Base-by-base conservation (phyloP, 2,113 vertebrate species). In the Glaucidium brasilianum region DNA sequence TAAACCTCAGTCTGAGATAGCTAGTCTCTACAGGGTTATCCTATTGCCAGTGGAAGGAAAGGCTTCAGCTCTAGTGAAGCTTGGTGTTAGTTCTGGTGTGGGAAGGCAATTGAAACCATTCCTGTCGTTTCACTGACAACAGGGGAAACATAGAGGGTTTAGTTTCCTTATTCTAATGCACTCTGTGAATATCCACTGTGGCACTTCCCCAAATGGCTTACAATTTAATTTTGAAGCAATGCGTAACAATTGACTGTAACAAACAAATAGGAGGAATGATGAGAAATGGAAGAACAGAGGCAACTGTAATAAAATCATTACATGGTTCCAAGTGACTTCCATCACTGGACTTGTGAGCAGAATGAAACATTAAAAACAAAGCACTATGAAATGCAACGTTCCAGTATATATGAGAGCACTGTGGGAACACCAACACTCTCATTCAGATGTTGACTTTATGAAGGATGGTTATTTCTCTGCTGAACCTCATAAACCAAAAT, bases 141-240 rank as follows among this genome's bases (percentile, higher is more conserved):
- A 73, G 5, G 8, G 22, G 64, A 75, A 87, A 13, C 16, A 11
- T 2, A 89, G n/a, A 55, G 14, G 32, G 14, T 84, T 89, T 78
- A 22, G 43, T 81, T 92, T 95, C 43, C 56, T 78, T 78, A 60
- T 52, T 34, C 23, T 81, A 84, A 87, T 87, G 9, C 16, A 56
- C 14, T 93, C 21, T 76, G 39, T 88, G 88, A 83, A 60, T 83
- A 87, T 90, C 43, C 47, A 64, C 30, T 2, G 0, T 68, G 41
- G 30, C 78, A 56, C 47, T 91, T 92, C 17, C 69, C 34, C 15
- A 53, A n/a, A 85, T 45, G 78, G 58, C 90, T 90, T 91, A 62
- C 52, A 84, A 71, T 78, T 94, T 86, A 93, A 94, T 94, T 94
- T 96, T 88, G 72, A 78, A 94, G 47, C 37, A 88, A 68, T 45